phyloP scores from a whole-genome alignment of 2,113 vertebrate species.

The Oenanthe oenanthe region DNA sequence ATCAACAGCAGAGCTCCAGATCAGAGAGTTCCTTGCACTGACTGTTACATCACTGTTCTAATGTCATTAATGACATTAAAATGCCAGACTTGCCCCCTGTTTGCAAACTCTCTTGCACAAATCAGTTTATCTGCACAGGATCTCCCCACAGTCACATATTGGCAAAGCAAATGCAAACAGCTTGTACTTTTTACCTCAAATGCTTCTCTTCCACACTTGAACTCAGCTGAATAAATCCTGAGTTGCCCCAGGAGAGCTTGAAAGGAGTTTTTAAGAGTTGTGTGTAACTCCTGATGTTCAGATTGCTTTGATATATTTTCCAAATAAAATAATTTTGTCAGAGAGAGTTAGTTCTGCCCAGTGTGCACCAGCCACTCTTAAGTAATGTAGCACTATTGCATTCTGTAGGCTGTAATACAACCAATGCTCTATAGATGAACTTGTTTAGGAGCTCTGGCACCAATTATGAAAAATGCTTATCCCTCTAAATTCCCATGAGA shows the following conservation, averaged over 20 bases:
- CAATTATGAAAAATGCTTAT: background rate
- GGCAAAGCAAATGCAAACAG: background rate
- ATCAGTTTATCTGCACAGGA: background rate
- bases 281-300: background rate
- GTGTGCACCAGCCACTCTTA: background rate
- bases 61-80: background rate
- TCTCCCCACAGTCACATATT: background rate
- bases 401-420: background rate
- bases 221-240: background rate
- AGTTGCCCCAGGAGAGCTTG: background rate
- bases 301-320: slow-evolving; percentile 1
- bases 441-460: background rate
- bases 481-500: background rate
- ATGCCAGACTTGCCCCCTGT: background rate
- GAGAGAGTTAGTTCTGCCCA: background rate
- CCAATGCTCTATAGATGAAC: background rate
- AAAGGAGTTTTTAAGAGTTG: background rate
- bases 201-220: background rate
- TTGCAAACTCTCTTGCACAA: background rate
- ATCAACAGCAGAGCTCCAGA: background rate
- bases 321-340: background rate
- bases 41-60: background rate
- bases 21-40: background rate
- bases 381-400: background rate
- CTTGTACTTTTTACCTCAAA: background rate